These are phyloP conservation scores for Acromyrmex echinatior DNA, from an alignment of 1,140 invertebrate species.

Conservation along the genomic window DNA sequence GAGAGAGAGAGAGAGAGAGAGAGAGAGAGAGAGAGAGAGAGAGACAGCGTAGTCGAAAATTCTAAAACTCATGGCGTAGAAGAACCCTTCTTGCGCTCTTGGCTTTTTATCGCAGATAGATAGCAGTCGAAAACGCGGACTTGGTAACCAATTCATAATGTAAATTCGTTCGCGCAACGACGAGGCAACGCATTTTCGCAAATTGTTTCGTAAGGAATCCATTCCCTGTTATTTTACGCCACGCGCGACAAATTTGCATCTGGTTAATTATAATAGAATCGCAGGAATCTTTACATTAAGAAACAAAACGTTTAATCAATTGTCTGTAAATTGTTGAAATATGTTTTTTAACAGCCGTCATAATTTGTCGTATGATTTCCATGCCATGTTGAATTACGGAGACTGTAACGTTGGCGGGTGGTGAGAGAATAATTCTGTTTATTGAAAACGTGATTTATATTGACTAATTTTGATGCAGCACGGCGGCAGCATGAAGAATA, in stretches of 20 bases:
- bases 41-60: conserved; percentile 22
- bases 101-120: conserved; percentile 16
- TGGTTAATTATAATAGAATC: not conserved
- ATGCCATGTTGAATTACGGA: not conserved
- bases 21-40: not conserved
- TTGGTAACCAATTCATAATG: conserved; percentile 52
- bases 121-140: not conserved
- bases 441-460: conserved; percentile 1
- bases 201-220: conserved; percentile 43
- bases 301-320: not conserved
- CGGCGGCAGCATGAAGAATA: conserved; percentile 4
- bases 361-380: not conserved
- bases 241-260: conserved; percentile 37
- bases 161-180: conserved; percentile 31
- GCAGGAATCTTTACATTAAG: not conserved
- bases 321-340: not conserved
- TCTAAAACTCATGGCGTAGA: conserved; percentile 37
- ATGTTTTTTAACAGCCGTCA: not conserved
- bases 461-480: conserved; percentile 40
- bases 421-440: conserved; percentile 31
- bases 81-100: conserved; percentile 10
- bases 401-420: not conserved
- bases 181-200: not conserved
- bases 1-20: not conserved
- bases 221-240: conserved; percentile 6